Conservation (phyloP, 1,140 invertebrate species). For the Vanessa tameamea region DNA sequence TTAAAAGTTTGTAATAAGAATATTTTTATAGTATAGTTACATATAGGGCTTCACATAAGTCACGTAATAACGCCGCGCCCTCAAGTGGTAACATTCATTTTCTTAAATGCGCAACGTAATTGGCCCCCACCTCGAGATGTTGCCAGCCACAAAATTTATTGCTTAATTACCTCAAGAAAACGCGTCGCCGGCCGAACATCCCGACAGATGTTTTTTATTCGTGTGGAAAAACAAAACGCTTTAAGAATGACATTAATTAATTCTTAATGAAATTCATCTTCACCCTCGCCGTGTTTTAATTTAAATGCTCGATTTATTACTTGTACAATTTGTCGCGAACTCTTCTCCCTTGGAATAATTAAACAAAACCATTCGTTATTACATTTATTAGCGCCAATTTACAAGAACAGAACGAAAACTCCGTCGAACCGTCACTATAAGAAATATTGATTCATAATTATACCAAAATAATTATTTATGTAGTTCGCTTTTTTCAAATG, state of each 20-base stretch:
- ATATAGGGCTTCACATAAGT: slow-evolving; percentile 23
- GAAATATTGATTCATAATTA: slow-evolving; percentile 11
- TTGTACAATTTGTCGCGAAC: slow-evolving; percentile 76
- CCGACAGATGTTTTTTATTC: slow-evolving; percentile 80
- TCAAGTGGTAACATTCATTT: slow-evolving; percentile 72
- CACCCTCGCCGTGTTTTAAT: slow-evolving; percentile 76
- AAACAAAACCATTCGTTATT: slow-evolving; percentile 69
- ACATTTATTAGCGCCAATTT: slow-evolving; percentile 70
- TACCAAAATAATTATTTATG: slow-evolving; percentile 13
- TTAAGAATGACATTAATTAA: slow-evolving; percentile 81
- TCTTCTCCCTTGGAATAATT: slow-evolving; percentile 64
- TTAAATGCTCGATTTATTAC: slow-evolving; percentile 78
- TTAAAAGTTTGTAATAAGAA: neutral
- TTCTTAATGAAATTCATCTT: slow-evolving; percentile 81
- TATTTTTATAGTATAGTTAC: neutral
- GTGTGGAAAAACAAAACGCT: slow-evolving; percentile 77
- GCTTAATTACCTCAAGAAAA: slow-evolving; percentile 80
- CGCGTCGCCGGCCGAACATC: slow-evolving; percentile 65
- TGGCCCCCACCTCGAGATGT: slow-evolving; percentile 73
- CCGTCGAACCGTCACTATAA: slow-evolving; percentile 27
- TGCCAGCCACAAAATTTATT: slow-evolving; percentile 79
- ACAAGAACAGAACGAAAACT: slow-evolving; percentile 53
- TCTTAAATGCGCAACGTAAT: slow-evolving; percentile 74
- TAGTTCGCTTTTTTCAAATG: slow-evolving; percentile 29
- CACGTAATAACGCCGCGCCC: slow-evolving; percentile 52